Evolutionary conservation across 2,888 invertebrate genomes (phyloP).

Genomic region (Netelia fuscicornis): DNA sequence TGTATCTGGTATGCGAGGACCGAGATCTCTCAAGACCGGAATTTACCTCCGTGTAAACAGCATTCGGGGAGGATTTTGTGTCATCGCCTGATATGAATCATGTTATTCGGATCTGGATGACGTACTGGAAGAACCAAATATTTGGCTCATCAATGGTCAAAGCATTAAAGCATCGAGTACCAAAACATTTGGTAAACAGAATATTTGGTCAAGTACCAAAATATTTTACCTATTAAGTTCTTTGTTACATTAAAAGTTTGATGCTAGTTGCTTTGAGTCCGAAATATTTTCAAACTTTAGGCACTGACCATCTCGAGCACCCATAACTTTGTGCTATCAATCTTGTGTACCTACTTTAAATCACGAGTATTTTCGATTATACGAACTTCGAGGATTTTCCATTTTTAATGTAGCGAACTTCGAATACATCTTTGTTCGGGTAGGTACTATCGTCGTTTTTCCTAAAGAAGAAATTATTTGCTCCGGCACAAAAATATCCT

Average conservation of each 20-base stretch:
- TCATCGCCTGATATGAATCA: constrained; percentile 39
- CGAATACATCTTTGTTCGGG: neutral
- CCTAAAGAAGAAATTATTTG: neutral
- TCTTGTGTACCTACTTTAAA: too few relatives aligned
- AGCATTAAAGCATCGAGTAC: neutral
- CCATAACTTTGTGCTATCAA: too few relatives aligned
- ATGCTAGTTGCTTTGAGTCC: neutral
- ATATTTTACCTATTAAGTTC: neutral
- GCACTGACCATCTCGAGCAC: too few relatives aligned
- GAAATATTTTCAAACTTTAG: neutral
- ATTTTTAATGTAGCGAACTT: neutral
- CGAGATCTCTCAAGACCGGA: constrained; percentile 34
- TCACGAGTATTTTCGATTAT: too few relatives aligned
- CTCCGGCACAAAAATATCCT: neutral
- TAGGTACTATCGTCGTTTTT: neutral
- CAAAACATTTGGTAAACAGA: neutral
- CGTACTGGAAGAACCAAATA: neutral
- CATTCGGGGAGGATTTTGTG: constrained; percentile 11
- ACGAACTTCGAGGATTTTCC: too few relatives aligned
- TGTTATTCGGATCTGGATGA: neutral
- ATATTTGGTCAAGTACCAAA: too few relatives aligned
- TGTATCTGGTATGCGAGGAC: constrained; percentile 63
- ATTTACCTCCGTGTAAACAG: constrained; percentile 43
- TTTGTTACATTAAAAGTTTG: neutral
- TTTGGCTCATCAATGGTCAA: neutral